These are phyloP conservation scores for Danio choprae DNA, from an alignment of 2,797 vertebrate species.

Conservation along the genomic window DNA sequence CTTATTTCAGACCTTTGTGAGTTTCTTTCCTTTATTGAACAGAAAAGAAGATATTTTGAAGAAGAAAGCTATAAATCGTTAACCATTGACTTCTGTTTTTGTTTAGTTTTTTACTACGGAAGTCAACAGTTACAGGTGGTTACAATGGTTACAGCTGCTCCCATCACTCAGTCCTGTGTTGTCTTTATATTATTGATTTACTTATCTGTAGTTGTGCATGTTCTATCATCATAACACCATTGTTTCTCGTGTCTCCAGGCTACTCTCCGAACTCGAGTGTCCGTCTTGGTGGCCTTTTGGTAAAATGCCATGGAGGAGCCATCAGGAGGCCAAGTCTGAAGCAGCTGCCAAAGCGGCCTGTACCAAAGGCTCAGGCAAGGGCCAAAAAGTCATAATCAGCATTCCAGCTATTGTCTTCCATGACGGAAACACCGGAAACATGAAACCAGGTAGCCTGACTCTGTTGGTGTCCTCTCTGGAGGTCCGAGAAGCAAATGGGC, in stretches of 20 bases:
- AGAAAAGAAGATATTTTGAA: too few species aligned
- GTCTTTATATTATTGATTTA: too few species aligned
- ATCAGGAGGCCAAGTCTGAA: conserved; percentile 73
- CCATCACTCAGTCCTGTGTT: too few species aligned
- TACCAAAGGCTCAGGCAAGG: conserved; percentile 35
- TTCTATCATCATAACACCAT: not conserved
- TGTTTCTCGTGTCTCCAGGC: conserved; percentile 71
- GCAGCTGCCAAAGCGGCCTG: conserved; percentile 71
- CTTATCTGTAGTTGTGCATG: not conserved
- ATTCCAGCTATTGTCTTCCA: conserved; percentile 87
- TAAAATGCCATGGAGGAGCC: conserved; percentile 84
- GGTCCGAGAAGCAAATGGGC: conserved; percentile 77
- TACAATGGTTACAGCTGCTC: too few species aligned
- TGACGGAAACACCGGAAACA: conserved; percentile 72
- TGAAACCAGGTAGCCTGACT: conserved; percentile 83
- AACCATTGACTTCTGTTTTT: too few species aligned
- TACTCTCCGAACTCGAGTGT: conserved; percentile 90
- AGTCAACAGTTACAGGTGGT: too few species aligned
- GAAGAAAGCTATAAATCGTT: too few species aligned
- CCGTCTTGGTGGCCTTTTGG: conserved; percentile 96
- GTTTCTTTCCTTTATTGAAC: too few species aligned
- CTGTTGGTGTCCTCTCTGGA: conserved; percentile 86
- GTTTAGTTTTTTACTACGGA: too few species aligned
- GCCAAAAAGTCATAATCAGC: conserved; percentile 77
- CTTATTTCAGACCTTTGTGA: too few species aligned